Evolutionary conservation across 2,113 vertebrate genomes (phyloP).

Genomic region (Neofelis nebulosa): DNA sequence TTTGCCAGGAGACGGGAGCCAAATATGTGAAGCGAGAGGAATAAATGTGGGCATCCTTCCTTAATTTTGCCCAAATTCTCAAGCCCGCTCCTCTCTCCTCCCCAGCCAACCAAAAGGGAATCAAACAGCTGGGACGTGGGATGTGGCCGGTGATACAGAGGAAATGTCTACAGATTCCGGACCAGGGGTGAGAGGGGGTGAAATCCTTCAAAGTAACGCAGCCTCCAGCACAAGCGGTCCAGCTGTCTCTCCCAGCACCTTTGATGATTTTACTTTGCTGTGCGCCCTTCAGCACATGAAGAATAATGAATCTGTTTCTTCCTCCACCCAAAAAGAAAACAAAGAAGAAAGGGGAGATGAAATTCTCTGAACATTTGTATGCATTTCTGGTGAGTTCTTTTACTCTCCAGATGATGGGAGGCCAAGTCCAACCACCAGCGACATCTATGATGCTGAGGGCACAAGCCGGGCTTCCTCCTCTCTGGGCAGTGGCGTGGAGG

Average conservation of each 20-base stretch:
- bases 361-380: background rate
- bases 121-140: background rate
- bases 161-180: background rate
- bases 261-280: background rate
- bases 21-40: background rate
- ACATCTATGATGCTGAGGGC: background rate
- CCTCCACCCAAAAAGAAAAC: background rate
- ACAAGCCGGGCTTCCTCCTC: background rate
- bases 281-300: background rate
- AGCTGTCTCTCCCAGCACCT: background rate
- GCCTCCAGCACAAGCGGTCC: accelerated
- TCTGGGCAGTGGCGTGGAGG: background rate
- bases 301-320: background rate
- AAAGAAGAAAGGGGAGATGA: background rate
- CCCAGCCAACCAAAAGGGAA: background rate
- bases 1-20: background rate
- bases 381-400: background rate
- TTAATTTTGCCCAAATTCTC: background rate
- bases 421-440: background rate
- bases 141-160: background rate
- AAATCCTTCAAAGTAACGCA: background rate
- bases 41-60: background rate
- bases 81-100: background rate
- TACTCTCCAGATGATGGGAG: background rate
- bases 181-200: background rate